phyloP scores from a whole-genome alignment of 2,888 invertebrate genomes.

The Lasioglossum figueresi region DNA sequence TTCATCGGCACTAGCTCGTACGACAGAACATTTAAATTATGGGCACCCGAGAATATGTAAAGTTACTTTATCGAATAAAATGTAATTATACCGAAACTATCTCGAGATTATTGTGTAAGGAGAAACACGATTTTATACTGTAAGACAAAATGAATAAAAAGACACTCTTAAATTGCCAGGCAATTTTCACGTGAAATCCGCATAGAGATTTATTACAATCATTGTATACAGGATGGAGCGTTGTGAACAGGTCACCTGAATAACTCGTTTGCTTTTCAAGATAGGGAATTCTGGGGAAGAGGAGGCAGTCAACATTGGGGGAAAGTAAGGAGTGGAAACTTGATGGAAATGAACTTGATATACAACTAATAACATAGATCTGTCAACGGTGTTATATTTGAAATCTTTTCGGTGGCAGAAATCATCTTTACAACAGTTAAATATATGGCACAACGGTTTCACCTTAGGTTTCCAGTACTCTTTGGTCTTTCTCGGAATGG shows the following conservation, averaged over 20 bases:
- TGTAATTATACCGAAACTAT: background rate
- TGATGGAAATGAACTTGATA: too few relatives aligned
- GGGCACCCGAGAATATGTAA: constrained; percentile 90
- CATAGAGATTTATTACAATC: too few relatives aligned
- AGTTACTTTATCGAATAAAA: constrained; percentile 11
- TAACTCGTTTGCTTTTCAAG: too few relatives aligned
- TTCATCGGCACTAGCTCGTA: constrained; percentile 97
- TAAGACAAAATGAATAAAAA: constrained; percentile 30
- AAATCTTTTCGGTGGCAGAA: constrained; percentile 1
- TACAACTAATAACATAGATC: background rate
- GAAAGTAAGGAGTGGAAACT: too few relatives aligned
- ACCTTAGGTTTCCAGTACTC: background rate
- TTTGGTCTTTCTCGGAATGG: constrained; percentile 21
- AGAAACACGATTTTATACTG: constrained; percentile 33
- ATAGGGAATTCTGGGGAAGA: too few relatives aligned
- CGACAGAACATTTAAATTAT: constrained; percentile 98
- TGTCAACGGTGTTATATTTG: background rate
- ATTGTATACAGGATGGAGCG: too few relatives aligned
- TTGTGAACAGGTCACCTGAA: too few relatives aligned
- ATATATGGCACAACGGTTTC: constrained; percentile 17
- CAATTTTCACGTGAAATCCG: background rate
- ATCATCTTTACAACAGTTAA: constrained; percentile 20
- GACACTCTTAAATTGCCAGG: constrained; percentile 34
- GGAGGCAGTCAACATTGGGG: too few relatives aligned
- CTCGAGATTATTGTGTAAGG: background rate